Evolutionary conservation across 2,113 vertebrate species (phyloP), one percentile per base, ranked within the genome.

Genomic region (Leucopternis melanops): DNA sequence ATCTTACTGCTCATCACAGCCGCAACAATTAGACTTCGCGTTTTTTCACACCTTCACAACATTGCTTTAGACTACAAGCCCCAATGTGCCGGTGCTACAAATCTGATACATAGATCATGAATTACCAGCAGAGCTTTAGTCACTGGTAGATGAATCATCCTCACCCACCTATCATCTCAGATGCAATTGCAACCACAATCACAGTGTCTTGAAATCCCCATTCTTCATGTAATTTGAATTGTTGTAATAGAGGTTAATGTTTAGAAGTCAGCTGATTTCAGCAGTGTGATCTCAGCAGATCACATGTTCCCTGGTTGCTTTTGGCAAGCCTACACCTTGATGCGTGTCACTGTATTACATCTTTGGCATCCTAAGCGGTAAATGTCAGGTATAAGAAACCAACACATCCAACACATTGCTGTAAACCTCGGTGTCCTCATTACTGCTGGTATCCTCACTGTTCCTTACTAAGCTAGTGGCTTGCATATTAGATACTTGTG

Each of bases 331-430:
- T 34, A 13, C 44, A 59, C 9, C 58, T 65, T 14, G 2, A 5
- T 32, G 8, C 0, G 0, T 55, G 26, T 79, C 85, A 70, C 67
- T 77, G 63, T 16, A 20, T 73, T 26, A 44, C 65, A 40, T 55
- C 54, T 21, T 1, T 54, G 55, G 36, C 14, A 5, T 54, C 29
- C 13, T 49, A 32, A n/a, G 42, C 27, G 38, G 10, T 31, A 58
- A 70, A 54, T 11, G 32, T 42, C 52, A 70, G 38, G 9, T 26
- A 32, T 5, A 45, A 47, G 63, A 75, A 83, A 31, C 50, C 66
- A 62, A 13, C 1, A 17, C 2, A 47, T 25, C 10, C 1, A 2
- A 18, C 4, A 16, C 11, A 47, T 50, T 13, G 5, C 23, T 63
- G n/a, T 87, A 18, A 81, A 72, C 9, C 6, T 50, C 14, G 9